phyloP scores from a whole-genome alignment of 2,888 invertebrate species.

The Lasioglossum marginatum region DNA sequence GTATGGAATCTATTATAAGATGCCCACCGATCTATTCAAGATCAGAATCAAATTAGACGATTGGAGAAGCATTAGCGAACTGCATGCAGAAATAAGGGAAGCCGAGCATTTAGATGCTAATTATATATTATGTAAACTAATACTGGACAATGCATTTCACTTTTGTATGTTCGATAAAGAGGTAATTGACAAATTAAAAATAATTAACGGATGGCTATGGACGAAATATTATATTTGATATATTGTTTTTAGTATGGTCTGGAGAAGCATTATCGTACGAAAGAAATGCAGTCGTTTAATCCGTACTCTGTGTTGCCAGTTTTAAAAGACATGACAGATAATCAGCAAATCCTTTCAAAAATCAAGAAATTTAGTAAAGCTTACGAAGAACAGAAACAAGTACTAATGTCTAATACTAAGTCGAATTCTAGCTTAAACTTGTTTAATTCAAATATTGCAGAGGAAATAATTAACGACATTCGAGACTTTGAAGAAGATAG shows the following conservation, averaged over 20 bases:
- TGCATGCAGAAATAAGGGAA: constrained; percentile 75
- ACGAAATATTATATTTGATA: neutral
- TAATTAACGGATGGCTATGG: neutral
- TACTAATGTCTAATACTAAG: neutral
- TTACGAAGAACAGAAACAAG: constrained; percentile 64
- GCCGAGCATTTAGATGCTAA: constrained; percentile 80
- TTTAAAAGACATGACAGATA: constrained; percentile 69
- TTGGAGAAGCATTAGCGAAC: constrained; percentile 75
- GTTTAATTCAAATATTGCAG: constrained; percentile 69
- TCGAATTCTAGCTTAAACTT: constrained; percentile 65
- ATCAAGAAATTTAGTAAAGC: constrained; percentile 71
- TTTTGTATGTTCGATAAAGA: constrained; percentile 76
- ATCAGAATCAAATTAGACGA: constrained; percentile 77
- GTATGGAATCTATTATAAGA: constrained; percentile 80
- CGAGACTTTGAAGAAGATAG: constrained; percentile 57
- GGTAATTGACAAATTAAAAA: constrained; percentile 63
- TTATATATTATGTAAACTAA: constrained; percentile 79
- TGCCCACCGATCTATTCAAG: constrained; percentile 76
- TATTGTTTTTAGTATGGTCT: constrained; percentile 74
- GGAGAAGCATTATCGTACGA: constrained; percentile 72
- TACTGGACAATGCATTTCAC: constrained; percentile 76
- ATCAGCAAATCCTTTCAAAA: constrained; percentile 66
- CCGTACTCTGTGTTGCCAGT: constrained; percentile 71
- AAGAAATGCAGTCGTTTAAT: constrained; percentile 62
- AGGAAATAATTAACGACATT: constrained; percentile 68